Evolutionary conservation across 2,113 vertebrate species (phyloP).

Genomic region (Trichechus manatus): DNA sequence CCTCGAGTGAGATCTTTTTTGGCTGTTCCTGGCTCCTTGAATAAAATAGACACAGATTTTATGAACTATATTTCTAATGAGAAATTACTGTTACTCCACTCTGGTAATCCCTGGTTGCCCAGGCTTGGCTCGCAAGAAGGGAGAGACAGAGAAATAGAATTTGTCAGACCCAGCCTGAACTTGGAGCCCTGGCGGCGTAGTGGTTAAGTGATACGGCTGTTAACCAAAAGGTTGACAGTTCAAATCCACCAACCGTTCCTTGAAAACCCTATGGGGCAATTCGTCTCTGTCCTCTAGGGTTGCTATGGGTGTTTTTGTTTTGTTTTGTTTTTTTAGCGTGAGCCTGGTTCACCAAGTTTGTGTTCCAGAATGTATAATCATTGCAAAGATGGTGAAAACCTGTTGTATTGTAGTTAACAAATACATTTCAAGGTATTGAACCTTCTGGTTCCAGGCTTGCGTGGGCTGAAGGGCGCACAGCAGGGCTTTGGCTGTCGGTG

Average conservation of each 20-base stretch:
- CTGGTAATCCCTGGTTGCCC: neutral
- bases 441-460: neutral
- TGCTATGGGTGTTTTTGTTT: too few species aligned
- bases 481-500: neutral
- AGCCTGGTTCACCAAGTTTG: neutral
- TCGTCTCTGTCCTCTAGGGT: too few species aligned
- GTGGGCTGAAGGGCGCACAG: accelerated
- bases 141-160: neutral
- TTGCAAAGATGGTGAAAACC: neutral
- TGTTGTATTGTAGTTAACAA: neutral
- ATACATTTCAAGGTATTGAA: neutral
- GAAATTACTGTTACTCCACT: neutral
- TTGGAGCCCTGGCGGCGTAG: neutral
- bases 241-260: too few species aligned
- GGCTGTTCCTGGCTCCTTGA: conserved; percentile 8
- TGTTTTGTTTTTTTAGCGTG: too few species aligned
- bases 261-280: too few species aligned
- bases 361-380: neutral
- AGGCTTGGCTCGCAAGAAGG: neutral
- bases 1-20: neutral
- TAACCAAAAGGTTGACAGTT: too few species aligned
- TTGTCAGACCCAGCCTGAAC: neutral
- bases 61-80: neutral
- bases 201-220: too few species aligned
- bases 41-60: neutral